A percentile compares a stretch with the other conserved stretches of the same genome.
phyloP scores from a whole-genome alignment of 2,888 invertebrate species.

The Keiferia lycopersicella region DNA sequence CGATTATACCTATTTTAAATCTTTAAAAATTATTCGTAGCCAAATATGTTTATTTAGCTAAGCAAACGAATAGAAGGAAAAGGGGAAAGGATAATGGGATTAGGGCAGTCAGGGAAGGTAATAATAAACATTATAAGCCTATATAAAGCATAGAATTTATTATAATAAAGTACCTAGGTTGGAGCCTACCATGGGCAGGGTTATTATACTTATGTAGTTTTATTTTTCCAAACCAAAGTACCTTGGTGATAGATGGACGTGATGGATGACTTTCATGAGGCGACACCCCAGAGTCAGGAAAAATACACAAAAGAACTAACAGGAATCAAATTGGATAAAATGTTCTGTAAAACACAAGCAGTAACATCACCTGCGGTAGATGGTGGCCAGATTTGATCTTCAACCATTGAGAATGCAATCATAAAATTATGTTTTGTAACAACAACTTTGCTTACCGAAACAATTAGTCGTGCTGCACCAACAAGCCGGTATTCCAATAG shows the following conservation, averaged over 20 bases:
- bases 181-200: background rate
- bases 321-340: background rate
- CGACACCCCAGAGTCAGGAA: background rate
- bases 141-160: conserved; percentile 2
- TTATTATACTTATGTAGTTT: no score
- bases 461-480: conserved; percentile 49
- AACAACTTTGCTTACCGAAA: conserved; percentile 62
- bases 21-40: no score
- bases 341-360: no score
- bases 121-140: no score
- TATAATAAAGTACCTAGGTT: background rate
- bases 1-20: no score
- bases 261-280: no score
- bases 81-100: conserved; percentile 7
- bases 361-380: background rate
- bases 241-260: no score
- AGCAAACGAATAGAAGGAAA: background rate
- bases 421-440: conserved; percentile 50
- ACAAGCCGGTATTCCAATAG: conserved; percentile 58
- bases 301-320: background rate
- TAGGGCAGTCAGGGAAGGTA: conserved; percentile 15
- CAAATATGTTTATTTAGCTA: background rate
- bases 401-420: conserved; percentile 10
- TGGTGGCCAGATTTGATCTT: background rate
- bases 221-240: no score